Conservation (phyloP, 2,797 vertebrate genomes). For the Netta rufina region DNA sequence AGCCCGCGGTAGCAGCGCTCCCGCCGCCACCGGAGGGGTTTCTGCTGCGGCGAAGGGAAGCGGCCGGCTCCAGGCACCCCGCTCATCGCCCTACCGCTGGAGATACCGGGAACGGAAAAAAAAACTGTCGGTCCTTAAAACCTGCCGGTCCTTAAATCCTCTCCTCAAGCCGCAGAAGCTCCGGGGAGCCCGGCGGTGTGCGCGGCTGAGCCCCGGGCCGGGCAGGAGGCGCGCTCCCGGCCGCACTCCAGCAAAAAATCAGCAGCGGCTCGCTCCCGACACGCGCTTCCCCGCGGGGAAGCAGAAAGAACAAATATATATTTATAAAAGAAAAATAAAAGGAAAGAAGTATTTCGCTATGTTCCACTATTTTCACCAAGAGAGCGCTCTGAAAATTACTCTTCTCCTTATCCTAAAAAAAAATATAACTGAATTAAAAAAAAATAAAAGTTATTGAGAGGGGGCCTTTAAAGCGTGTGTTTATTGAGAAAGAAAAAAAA, state of each 20-base stretch:
- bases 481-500: neutral
- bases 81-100: neutral
- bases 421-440: neutral
- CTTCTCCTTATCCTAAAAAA: neutral
- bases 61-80: neutral
- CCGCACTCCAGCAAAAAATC: neutral
- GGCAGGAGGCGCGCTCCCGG: neutral
- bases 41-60: neutral
- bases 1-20: neutral
- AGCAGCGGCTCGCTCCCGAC: too few species aligned
- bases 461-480: neutral
- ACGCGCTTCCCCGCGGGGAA: too few species aligned
- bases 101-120: neutral
- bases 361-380: neutral
- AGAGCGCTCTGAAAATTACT: neutral
- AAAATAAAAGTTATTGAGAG: neutral
- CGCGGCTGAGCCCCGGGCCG: neutral
- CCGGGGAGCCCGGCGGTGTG: neutral
- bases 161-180: neutral
- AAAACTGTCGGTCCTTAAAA: rapidly evolving
- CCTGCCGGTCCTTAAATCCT: too few species aligned
- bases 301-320: neutral
- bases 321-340: too few species aligned
- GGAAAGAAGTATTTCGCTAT: neutral
- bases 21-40: neutral